These are phyloP conservation scores for Artemia franciscana DNA, from an alignment of 1,140 invertebrate species.

Conservation along the genomic window DNA sequence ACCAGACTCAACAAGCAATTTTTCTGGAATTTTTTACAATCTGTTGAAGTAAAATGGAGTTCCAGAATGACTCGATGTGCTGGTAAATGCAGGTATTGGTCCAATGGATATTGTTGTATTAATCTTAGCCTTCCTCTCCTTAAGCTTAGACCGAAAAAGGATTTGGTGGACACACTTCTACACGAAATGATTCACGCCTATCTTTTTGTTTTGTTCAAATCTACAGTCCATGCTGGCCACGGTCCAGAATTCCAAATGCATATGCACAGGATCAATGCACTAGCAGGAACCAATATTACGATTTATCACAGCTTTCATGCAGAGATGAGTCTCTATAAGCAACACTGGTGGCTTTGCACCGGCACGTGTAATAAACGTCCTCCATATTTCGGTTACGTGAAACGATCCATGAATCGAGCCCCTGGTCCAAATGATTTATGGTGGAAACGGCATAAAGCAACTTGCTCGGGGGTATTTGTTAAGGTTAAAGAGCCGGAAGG, in stretches of 20 bases:
- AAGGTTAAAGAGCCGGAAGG: constrained; percentile 50
- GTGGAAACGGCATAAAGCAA: constrained; percentile 54
- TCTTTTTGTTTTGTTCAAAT: constrained; percentile 61
- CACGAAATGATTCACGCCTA: constrained; percentile 99
- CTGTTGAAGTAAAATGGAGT: constrained; percentile 78
- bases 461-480: constrained; percentile 61
- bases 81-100: constrained; percentile 54
- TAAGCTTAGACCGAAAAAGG: constrained; percentile 70
- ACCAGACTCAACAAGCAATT: constrained; percentile 59
- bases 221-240: constrained; percentile 68
- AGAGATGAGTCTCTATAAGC: constrained; percentile 58
- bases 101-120: constrained; percentile 52
- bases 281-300: constrained; percentile 64
- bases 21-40: constrained; percentile 47
- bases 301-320: constrained; percentile 72
- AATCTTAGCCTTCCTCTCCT: constrained; percentile 68
- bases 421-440: constrained; percentile 71
- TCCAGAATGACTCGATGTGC: constrained; percentile 76
- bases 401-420: constrained; percentile 47
- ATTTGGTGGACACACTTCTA: constrained; percentile 80
- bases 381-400: constrained; percentile 71
- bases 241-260: constrained; percentile 79
- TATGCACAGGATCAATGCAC: constrained; percentile 76
- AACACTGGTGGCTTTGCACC: constrained; percentile 83
- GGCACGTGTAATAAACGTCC: constrained; percentile 51